Evolutionary conservation across 1,140 invertebrate genomes (phyloP).

Genomic region (Lepidotrigona ventralis): DNA sequence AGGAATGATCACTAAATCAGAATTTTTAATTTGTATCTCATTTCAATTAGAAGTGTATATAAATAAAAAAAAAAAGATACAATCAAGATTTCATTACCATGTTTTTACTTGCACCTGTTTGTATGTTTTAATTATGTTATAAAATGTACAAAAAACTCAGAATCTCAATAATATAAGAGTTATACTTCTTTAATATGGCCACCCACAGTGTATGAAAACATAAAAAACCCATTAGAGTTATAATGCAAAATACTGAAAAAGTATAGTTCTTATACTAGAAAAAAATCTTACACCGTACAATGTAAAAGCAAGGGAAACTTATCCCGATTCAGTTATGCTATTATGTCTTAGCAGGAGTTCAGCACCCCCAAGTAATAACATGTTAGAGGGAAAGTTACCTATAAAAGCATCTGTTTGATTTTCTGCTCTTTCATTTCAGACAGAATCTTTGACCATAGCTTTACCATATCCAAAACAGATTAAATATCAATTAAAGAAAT

Average conservation of each 20-base stretch:
- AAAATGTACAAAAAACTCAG: conserved; percentile 1
- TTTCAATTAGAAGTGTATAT: not conserved
- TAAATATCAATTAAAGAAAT: conserved; percentile 28
- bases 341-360: conserved; percentile 73
- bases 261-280: conserved; percentile 44
- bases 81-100: conserved; percentile 25
- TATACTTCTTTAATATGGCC: conserved; percentile 24
- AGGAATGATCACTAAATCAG: conserved; percentile 83
- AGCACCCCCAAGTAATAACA: conserved; percentile 59
- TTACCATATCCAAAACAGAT: conserved; percentile 18
- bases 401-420: conserved; percentile 72
- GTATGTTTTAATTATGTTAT: conserved; percentile 19
- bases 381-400: conserved; percentile 63
- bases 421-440: conserved; percentile 68
- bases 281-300: conserved; percentile 46
- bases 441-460: conserved; percentile 43
- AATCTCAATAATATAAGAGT: conserved; percentile 37
- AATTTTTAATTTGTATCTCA: not conserved
- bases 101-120: conserved; percentile 34
- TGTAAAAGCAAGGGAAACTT: conserved; percentile 56
- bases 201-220: conserved; percentile 59
- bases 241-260: conserved; percentile 72
- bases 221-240: conserved; percentile 71
- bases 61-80: conserved; percentile 30
- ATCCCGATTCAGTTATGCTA: conserved; percentile 59